Percentiles rank a stretch among this genome's conserved stretches.
Conservation (phyloP, 2,113 vertebrate genomes). For the Chaetodon trifascialis region DNA sequence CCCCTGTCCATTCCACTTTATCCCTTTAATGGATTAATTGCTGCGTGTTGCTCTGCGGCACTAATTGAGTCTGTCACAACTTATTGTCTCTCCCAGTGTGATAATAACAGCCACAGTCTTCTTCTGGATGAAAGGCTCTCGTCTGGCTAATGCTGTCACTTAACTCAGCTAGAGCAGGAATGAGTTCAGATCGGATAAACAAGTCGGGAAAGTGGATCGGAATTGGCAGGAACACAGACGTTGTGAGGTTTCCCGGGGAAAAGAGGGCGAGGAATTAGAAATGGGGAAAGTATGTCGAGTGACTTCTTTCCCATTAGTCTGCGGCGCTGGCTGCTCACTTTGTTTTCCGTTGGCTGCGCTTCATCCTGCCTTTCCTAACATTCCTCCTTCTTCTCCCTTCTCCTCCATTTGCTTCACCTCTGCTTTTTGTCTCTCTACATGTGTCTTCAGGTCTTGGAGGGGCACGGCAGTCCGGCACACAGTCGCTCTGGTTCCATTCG, state of each 20-base stretch:
- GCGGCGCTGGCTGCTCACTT: slow-evolving; percentile 33
- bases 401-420: neutral
- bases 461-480: slow-evolving; percentile 82
- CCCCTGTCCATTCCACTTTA: slow-evolving; percentile 41
- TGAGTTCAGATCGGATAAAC: slow-evolving; percentile 48
- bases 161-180: slow-evolving; percentile 46
- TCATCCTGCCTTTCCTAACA: neutral
- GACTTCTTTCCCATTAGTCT: slow-evolving; percentile 59
- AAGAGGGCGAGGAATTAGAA: slow-evolving; percentile 60
- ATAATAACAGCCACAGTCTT: slow-evolving; percentile 55
- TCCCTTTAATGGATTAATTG: slow-evolving; percentile 70
- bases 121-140: slow-evolving; percentile 54
- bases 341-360: slow-evolving; percentile 35
- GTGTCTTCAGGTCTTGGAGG: slow-evolving; percentile 83
- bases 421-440: neutral
- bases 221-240: slow-evolving; percentile 52
- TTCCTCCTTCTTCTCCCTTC: neutral
- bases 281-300: slow-evolving; percentile 58
- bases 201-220: slow-evolving; percentile 29
- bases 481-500: slow-evolving; percentile 83
- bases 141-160: slow-evolving; percentile 56
- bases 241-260: slow-evolving; percentile 22
- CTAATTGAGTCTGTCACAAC: slow-evolving; percentile 62
- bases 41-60: slow-evolving; percentile 34
- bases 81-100: slow-evolving; percentile 50